Evolutionary conservation across 64 coral and sea anemone genomes (phyloP), one percentile per base, ranked within the genome.

Genomic region (Hydrozoanthus tunicans): DNA sequence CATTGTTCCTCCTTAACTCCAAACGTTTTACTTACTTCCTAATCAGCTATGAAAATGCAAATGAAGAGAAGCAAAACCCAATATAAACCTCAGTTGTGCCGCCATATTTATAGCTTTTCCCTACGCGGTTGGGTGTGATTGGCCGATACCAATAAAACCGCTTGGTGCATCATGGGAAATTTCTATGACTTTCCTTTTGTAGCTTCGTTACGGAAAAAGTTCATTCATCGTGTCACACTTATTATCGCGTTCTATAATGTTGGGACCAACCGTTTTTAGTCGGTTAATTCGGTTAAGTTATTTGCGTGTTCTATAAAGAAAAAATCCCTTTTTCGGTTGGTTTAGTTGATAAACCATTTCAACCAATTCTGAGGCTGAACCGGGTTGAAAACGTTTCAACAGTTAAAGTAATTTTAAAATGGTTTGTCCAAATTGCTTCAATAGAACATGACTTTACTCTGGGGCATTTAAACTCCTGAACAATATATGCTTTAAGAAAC

Each of bases 41-140:
- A 55, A 86, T 86, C 67, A 88, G 67, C 84, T 59, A 25, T 58
- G n/a, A 1, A 27, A 88, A 59, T 2, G 13, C 20, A 72, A 56
- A 26, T 58, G 9, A 86, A 58, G 6, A 10, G 55, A 88, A 73
- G 1, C 9, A 11, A 59, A 88, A 32, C 69, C 59, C 11, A 57
- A 6, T 5, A 4, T 20, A 56, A 57, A 70, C 70, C 24, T 27
- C 23, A 71, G 63, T 71, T 88, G 58, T 88, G 84, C 84, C 84
- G 84, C 84, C 84, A 88, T 88, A 88, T 88, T 88, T 88, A 88
- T 88, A 43, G 56, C 71, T 53, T 73, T 58, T 56, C 83, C 56
- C 69, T 75, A 88, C 84, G 84, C 84, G 84, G 84, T 88, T 67
- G 51, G 68, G 53, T 88, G 23, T 88, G 69, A 88, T 88, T 88